Evolutionary conservation across 2,888 invertebrate species (phyloP), one percentile per base, ranked within the genome.

Genomic region (Venusia cambrica): DNA sequence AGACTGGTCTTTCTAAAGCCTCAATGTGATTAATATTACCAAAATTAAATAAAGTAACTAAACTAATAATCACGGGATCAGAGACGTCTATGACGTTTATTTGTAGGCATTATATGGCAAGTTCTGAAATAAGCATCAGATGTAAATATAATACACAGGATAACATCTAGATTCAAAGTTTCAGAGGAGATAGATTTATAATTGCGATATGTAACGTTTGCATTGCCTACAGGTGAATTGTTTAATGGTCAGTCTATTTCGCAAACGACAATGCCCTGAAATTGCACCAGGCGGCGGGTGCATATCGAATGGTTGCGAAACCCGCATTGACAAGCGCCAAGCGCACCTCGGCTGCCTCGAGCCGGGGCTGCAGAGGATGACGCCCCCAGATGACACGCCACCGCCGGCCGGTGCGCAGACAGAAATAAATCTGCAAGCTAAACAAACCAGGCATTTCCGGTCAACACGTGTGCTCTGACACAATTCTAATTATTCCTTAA

Each of bases 381-480:
- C 77, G 79, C 73, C 68, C 73, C 61, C 74, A 74, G 74, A 75
- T 80, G 78, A 81, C 83, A 81, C 71, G n/a, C n/a, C n/a, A n/a
- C n/a, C n/a, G n/a, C n/a, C n/a, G n/a, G n/a, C n/a, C n/a, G 62
- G 70, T 55, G 53, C 30, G 22, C 61, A 65, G 71, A 73, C 77
- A 68, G 65, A 85, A 85, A 87, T 87, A 87, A 84, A 74, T 80
- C 60, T 70, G 80, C 78, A 81, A 74, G 54, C 74, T 74, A 83
- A 83, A 85, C 80, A 84, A 79, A 77, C 68, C 69, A 52, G 73
- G 75, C 68, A 76, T 83, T 84, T 83, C 85, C 84, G 83, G 70
- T 71, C 72, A 62, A 57, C 73, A 73, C 68, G 67, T 73, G 64
- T 59, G 56, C 51, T 54, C 68, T 75, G 74, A 73, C 79, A 76